Evolutionary conservation across 2,113 vertebrate species (phyloP).

Genomic region (Neotragus moschatus): DNA sequence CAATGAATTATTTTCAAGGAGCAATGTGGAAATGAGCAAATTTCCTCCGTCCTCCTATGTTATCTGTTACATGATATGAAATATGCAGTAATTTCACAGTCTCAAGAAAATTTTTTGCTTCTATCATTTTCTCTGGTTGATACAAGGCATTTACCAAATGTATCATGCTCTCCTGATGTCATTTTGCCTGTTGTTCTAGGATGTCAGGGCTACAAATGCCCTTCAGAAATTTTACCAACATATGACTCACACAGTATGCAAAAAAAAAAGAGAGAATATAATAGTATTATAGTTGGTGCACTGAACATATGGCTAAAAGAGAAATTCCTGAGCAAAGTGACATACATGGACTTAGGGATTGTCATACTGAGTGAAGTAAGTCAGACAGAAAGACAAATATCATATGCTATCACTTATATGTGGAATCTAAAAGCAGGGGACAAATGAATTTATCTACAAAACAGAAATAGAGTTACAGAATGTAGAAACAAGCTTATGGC

Average conservation of each 20-base stretch:
- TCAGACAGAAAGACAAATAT: neutral
- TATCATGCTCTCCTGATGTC: neutral
- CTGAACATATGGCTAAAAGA: neutral
- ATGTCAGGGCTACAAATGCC: neutral
- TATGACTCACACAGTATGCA: neutral
- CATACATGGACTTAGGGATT: neutral
- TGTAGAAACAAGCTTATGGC: neutral
- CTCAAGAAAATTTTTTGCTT: neutral
- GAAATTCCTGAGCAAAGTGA: neutral
- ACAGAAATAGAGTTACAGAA: neutral
- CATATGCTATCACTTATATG: neutral
- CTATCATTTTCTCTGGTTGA: slow-evolving; percentile 38
- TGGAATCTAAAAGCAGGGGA: neutral
- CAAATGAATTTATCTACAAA: neutral
- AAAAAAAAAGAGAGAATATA: neutral
- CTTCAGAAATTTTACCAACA: neutral
- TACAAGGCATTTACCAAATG: slow-evolving; percentile 6
- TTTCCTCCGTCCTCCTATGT: slow-evolving; percentile 8
- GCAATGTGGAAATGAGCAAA: slow-evolving; percentile 16
- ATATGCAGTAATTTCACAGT: slow-evolving; percentile 39
- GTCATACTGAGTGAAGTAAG: neutral
- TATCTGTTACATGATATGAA: slow-evolving; percentile 43
- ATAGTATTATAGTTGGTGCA: neutral
- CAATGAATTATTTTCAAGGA: slow-evolving; percentile 45
- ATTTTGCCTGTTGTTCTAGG: neutral